A percentile compares a stretch with the other conserved stretches of the same genome.
phyloP scores from a whole-genome alignment of 2,888 invertebrate genomes.

The Hartigia nigra region DNA sequence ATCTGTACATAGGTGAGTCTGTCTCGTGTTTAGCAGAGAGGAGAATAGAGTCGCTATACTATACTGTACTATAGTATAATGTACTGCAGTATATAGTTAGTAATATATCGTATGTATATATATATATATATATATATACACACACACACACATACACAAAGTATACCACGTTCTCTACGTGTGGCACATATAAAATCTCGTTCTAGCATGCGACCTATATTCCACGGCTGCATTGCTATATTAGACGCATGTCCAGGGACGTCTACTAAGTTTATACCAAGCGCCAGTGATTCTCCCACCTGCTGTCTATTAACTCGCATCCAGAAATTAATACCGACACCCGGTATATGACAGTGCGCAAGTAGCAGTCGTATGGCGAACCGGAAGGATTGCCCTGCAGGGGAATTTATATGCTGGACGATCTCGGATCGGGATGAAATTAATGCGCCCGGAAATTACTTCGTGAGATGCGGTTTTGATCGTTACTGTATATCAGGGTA shows the following conservation, averaged over 20 bases:
- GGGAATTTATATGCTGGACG: neutral
- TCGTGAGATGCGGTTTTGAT: neutral
- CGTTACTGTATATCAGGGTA: neutral
- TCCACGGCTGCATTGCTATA: conserved; percentile 55
- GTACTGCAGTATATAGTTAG: neutral
- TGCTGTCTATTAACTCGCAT: neutral
- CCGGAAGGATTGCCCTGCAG: neutral
- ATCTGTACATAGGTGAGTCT: neutral
- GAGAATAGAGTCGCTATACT: neutral
- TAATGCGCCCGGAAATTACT: neutral
- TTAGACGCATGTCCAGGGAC: conserved; percentile 50
- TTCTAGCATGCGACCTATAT: conserved; percentile 54
- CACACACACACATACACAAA: too few relatives aligned
- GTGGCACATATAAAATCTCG: conserved; percentile 44
- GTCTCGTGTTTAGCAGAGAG: neutral
- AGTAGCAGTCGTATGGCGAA: neutral
- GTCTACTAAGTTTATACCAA: conserved; percentile 15
- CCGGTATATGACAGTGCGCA: neutral
- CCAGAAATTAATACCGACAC: neutral
- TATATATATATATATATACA: neutral
- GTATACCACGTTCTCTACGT: neutral
- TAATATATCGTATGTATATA: neutral
- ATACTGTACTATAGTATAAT: neutral
- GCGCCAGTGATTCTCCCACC: conserved; percentile 1
- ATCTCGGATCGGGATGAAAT: neutral